phyloP scores from a whole-genome alignment of 2,113 vertebrate genomes.

The Oriolus oriolus region DNA sequence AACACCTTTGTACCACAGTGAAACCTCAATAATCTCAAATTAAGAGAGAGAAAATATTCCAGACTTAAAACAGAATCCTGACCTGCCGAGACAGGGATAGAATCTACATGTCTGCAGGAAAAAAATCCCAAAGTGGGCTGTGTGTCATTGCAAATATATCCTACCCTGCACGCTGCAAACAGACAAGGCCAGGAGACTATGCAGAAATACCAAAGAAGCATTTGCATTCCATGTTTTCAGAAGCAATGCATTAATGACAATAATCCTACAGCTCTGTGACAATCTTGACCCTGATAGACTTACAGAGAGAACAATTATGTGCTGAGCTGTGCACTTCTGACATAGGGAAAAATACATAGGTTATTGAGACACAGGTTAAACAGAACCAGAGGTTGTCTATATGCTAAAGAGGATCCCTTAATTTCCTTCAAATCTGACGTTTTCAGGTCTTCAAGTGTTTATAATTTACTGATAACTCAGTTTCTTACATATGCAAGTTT shows the following conservation, averaged over 20 bases:
- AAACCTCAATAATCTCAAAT: neutral
- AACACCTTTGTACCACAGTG: neutral
- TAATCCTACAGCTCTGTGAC: neutral
- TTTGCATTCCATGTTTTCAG: neutral
- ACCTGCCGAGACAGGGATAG: neutral
- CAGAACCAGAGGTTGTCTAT: neutral
- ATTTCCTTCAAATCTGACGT: neutral
- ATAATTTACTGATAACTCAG: neutral
- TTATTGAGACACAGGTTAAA: neutral
- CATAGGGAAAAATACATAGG: neutral
- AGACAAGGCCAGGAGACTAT: neutral
- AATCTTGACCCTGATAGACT: neutral
- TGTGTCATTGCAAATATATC: neutral
- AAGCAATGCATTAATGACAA: neutral
- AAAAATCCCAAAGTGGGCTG: accelerated
- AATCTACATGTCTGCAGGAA: neutral
- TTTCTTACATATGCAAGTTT: neutral
- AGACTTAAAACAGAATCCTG: neutral
- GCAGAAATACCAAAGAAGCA: neutral
- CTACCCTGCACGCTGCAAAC: neutral
- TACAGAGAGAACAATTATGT: neutral
- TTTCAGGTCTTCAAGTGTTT: neutral
- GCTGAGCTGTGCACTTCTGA: neutral
- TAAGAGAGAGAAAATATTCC: neutral
- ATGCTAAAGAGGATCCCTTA: neutral